phyloP scores from a whole-genome alignment of 2,888 invertebrate species.

The Cinara cedri region DNA sequence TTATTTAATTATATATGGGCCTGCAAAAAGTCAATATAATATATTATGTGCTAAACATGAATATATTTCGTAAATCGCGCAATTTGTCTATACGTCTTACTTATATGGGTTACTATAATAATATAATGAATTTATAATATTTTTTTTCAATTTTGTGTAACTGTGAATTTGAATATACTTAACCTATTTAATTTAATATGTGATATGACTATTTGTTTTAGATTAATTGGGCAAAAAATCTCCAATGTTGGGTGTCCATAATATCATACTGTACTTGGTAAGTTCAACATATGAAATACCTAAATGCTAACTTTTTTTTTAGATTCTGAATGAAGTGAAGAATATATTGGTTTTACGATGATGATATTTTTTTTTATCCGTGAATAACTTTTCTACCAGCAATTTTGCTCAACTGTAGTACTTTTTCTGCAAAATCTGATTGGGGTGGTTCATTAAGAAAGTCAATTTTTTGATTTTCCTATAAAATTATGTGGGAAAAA shows the following conservation, averaged over 20 bases:
- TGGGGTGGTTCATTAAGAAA: too few relatives aligned
- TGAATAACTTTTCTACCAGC: too few relatives aligned
- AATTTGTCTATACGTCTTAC: not conserved
- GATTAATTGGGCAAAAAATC: constrained; percentile 10
- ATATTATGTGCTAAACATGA: not conserved
- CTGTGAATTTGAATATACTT: constrained; percentile 11
- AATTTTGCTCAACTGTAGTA: too few relatives aligned
- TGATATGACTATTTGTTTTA: not conserved
- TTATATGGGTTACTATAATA: constrained; percentile 13
- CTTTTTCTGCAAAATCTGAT: too few relatives aligned
- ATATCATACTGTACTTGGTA: constrained; percentile 21
- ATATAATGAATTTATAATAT: not conserved
- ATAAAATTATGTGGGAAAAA: too few relatives aligned
- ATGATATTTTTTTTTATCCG: too few relatives aligned
- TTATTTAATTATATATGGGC: constrained; percentile 1
- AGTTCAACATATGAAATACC: not conserved
- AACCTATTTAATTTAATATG: constrained; percentile 1
- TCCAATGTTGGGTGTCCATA: not conserved
- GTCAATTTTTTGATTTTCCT: too few relatives aligned
- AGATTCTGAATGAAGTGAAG: too few relatives aligned
- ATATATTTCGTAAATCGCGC: not conserved
- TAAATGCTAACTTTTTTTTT: too few relatives aligned
- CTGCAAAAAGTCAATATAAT: not conserved
- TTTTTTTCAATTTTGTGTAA: constrained; percentile 17
- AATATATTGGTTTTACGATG: too few relatives aligned